Evolutionary conservation across 2,797 vertebrate species (phyloP), one percentile per base, ranked within the genome.

Genomic region (Antennarius maculatus): DNA sequence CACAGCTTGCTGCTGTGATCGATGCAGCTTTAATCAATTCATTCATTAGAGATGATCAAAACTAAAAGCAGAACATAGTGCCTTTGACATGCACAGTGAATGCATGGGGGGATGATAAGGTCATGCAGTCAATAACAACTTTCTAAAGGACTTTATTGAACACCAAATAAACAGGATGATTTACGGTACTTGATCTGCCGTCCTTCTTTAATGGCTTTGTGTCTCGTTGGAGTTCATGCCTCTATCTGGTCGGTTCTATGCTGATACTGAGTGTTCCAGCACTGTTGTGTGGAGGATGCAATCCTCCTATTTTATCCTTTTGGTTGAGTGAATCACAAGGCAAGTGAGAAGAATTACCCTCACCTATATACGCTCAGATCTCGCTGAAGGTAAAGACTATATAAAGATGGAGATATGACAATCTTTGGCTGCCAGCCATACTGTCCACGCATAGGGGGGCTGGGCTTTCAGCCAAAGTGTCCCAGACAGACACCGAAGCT

Each of bases 381-480:
- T 16, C 3, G 2, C n/a, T 14, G 16, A 60, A 16, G 39, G 27
- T 29, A 42, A 55, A 54, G 27, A 58, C 29, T 46, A 29, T 54
- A 14, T 28, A 45, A 47, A 39, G 34, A 43, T 28, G 48, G 52
- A 51, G 41, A 49, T 45, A 37, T 49, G 61, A 50, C 12, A 45
- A 4, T 47, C 10, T 28, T 56, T 82, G 79, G 74, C 67, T 18
- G 57, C 5, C 2, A 2, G 76, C 79, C 81, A 72, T 14, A 10
- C 0, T 34, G 54, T 54, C 51, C 54, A 52, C 18, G 53, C 48
- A 73, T 39, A 49, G 34, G 54, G 61, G 6, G 67, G 23, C 70
- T 65, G 61, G 81, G 76, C 68, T 2, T 53, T 53, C 6, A 3
- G 83, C 80, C 78, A 86, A 72, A 71, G 61, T 31, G 42, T 11